phyloP scores from a whole-genome alignment of 2,797 vertebrate genomes.

The Austrolebias charrua region DNA sequence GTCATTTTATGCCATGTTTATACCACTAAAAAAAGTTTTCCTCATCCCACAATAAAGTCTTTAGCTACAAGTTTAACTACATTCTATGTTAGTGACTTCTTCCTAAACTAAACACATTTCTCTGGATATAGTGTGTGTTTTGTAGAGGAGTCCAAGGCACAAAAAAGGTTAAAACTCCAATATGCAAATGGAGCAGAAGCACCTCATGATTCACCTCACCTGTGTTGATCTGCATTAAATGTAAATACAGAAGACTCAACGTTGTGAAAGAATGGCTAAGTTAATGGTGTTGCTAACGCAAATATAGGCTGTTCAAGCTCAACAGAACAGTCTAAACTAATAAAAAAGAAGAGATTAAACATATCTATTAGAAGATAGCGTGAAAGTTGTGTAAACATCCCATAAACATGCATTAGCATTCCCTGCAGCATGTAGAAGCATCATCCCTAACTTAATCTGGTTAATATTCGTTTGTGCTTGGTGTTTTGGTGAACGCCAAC shows the following conservation, averaged over 20 bases:
- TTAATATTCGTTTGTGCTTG: slow-evolving; percentile 10
- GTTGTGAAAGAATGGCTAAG: slow-evolving; percentile 8
- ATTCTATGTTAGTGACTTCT: slow-evolving; percentile 20
- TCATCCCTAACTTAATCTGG: slow-evolving; percentile 11
- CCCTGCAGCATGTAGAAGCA: slow-evolving; percentile 12
- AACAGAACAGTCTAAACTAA: slow-evolving; percentile 59
- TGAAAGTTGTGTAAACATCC: slow-evolving; percentile 27
- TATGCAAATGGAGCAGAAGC: slow-evolving; percentile 31
- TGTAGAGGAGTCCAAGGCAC: slow-evolving; percentile 30
- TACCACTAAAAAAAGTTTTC: slow-evolving; percentile 12
- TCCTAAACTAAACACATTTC: slow-evolving; percentile 23
- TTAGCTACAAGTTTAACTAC: slow-evolving; percentile 14
- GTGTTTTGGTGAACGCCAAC: slow-evolving; percentile 6
- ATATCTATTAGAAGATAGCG: slow-evolving; percentile 29
- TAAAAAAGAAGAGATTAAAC: slow-evolving; percentile 38
- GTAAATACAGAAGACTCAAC: slow-evolving; percentile 19
- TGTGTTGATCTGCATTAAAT: slow-evolving; percentile 9
- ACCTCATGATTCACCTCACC: slow-evolving; percentile 17
- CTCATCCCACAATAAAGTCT: not conserved
- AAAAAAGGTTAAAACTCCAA: slow-evolving; percentile 18
- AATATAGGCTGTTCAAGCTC: slow-evolving; percentile 25
- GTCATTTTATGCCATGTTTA: not conserved
- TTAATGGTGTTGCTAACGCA: slow-evolving; percentile 21
- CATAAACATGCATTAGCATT: slow-evolving; percentile 22
- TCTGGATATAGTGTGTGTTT: slow-evolving; percentile 26